phyloP scores from a whole-genome alignment of 1,140 invertebrate species.

The Trichonephila inaurata region DNA sequence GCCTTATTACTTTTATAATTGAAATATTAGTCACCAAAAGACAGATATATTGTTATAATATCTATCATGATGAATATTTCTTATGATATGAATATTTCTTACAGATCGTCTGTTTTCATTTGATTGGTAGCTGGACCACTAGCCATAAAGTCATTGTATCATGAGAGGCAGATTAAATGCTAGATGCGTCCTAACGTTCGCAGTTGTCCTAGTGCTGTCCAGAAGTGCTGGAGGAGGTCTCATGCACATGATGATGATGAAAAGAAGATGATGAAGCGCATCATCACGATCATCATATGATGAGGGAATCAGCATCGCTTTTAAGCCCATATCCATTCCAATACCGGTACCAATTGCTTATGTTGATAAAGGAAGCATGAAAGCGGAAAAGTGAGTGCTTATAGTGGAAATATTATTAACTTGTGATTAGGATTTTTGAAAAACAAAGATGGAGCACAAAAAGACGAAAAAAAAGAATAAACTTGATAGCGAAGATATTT shows the following conservation, averaged over 20 bases:
- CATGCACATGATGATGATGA: conserved; percentile 59
- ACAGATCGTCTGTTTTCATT: background rate
- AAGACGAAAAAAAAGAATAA: no score
- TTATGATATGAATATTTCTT: background rate
- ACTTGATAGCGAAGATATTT: no score
- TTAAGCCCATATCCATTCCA: conserved; percentile 27
- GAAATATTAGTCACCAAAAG: no score
- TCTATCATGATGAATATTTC: no score
- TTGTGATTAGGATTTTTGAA: no score
- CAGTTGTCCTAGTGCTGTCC: background rate
- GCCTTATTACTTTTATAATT: no score
- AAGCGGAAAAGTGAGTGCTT: background rate
- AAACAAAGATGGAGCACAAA: no score
- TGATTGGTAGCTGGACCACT: background rate
- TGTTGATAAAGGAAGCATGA: conserved; percentile 16
- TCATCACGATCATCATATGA: conserved; percentile 31
- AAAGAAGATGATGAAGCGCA: conserved; percentile 39
- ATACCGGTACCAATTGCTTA: conserved; percentile 38
- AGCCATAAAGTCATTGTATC: no score
- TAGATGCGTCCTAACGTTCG: background rate
- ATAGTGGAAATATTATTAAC: no score
- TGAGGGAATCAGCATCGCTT: background rate
- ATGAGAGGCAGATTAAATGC: background rate
- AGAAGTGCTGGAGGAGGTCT: conserved; percentile 7
- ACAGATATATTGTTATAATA: no score